These are phyloP conservation scores for Apodemia zela DNA, from an alignment of 2,888 invertebrate species.

Conservation along the genomic window DNA sequence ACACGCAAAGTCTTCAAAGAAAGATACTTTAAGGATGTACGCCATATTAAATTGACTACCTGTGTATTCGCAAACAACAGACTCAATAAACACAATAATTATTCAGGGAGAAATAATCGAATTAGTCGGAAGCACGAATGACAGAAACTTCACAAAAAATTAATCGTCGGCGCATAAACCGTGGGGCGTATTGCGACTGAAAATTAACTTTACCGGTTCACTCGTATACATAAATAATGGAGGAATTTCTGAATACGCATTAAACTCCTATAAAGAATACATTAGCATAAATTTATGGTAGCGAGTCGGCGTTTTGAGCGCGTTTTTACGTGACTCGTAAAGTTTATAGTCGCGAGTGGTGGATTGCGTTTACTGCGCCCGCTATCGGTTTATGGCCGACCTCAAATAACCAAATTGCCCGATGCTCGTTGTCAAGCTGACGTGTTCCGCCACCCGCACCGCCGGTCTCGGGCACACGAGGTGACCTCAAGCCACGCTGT, in stretches of 20 bases:
- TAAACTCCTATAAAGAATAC: conserved; percentile 81
- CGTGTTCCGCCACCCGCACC: conserved; percentile 37
- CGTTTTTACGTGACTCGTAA: conserved; percentile 81
- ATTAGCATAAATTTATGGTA: conserved; percentile 81
- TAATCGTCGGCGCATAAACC: conserved; percentile 62
- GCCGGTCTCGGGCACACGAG: conserved; percentile 23
- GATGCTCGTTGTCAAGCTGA: conserved; percentile 57
- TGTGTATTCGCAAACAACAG: conserved; percentile 7
- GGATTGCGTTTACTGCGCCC: conserved; percentile 78
- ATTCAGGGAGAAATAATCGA: conserved; percentile 31
- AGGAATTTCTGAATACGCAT: conserved; percentile 80
- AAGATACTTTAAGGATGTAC: conserved; percentile 38
- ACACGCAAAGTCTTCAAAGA: conserved; percentile 44
- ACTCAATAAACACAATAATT: conserved; percentile 18
- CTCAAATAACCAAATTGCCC: conserved; percentile 77
- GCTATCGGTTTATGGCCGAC: conserved; percentile 78
- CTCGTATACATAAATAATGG: conserved; percentile 79
- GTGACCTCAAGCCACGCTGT: conserved; percentile 31
- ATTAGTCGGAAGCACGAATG: conserved; percentile 53
- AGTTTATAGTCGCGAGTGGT: conserved; percentile 79
- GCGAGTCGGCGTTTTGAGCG: conserved; percentile 77
- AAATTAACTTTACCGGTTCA: conserved; percentile 80
- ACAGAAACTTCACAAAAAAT: conserved; percentile 49
- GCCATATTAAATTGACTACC: conserved; percentile 37
- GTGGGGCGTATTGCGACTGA: conserved; percentile 69